Base-by-base conservation (phyloP, 2,888 invertebrate species). In the Lithophane semibrunnea region DNA sequence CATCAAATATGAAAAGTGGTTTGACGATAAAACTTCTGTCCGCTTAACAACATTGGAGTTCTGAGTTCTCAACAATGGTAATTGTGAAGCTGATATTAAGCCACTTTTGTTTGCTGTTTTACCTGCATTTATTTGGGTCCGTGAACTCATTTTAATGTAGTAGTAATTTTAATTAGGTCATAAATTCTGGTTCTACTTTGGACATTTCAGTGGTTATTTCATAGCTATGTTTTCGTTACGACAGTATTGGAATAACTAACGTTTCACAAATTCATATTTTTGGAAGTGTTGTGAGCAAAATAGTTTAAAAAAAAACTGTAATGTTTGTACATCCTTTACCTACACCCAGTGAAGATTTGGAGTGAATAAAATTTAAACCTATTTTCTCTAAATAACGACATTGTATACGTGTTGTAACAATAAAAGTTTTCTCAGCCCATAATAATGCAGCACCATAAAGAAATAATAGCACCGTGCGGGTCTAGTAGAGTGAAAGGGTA, bases 1-100 rank as follows among this genome's bases (percentile, higher is more conserved):
- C 75, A 87, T 89, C 84, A 87, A 86, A 83, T 84, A 85, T 85
- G 83, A 83, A 82, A 74, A 85, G 84, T 84, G 86, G 84, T 85
- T 83, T 80, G 79, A 74, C 83, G 80, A 83, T 80, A 82, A 82
- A 85, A 85, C 81, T 87, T 86, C 49, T 67, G 79, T 79, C 63
- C 69, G 75, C 77, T 86, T 81, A 82, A 86, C 77, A 88, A 85
- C 78, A 86, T 85, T 76, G 83, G 83, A 80, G 88, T 88, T 86
- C 84, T 86, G 75, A 85, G 80, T 85, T 86, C 68, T 66, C 72
- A 72, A 79, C 86, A 85, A 79, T 80, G 77, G 60, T 85, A 81
- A 87, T 85, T 70, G 73, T 77, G 64, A 74, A 61, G 70, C 82
- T 58, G 87, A 84, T 86, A 87, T 76, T 77, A 77, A 86, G 37